phyloP scores from a whole-genome alignment of 2,113 vertebrate species.

The Cyanoliseus patagonus region DNA sequence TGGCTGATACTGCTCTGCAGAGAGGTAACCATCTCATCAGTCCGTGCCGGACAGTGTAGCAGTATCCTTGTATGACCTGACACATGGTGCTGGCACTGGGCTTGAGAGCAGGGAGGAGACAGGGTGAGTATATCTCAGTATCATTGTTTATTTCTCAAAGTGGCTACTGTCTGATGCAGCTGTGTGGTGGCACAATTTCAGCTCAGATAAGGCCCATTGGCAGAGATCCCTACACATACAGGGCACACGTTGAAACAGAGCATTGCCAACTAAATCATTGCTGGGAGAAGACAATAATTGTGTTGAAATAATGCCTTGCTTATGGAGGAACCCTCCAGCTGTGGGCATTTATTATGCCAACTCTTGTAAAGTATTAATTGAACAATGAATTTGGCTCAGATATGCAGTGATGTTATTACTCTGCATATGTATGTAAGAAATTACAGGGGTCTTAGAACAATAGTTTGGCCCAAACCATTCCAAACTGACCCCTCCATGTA shows the following conservation, averaged over 20 bases:
- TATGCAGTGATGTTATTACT: conserved; percentile 14
- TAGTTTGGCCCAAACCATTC: background rate
- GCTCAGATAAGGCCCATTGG: background rate
- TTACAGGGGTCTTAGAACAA: background rate
- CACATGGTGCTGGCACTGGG: background rate
- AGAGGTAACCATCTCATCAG: background rate
- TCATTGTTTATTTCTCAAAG: conserved; percentile 57
- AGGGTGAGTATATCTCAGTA: background rate
- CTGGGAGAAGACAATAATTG: conserved; percentile 49
- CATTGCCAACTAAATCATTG: background rate
- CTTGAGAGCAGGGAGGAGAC: background rate
- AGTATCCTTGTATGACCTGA: background rate
- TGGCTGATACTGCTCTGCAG: background rate
- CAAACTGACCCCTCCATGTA: background rate
- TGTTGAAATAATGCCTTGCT: conserved; percentile 41
- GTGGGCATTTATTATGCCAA: background rate
- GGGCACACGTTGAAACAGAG: conserved; percentile 29
- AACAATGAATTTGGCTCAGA: conserved; percentile 24
- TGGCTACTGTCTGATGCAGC: conserved; percentile 44
- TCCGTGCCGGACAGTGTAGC: fast-evolving
- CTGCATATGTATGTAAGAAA: background rate
- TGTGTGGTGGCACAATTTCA: conserved; percentile 1
- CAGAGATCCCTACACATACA: background rate
- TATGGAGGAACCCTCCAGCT: conserved; percentile 45
- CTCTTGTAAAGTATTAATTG: background rate